Percentiles rank a stretch among this genome's conserved stretches.
Conservation (phyloP, 2,888 invertebrate species). For the Chrysomela aeneicollis region DNA sequence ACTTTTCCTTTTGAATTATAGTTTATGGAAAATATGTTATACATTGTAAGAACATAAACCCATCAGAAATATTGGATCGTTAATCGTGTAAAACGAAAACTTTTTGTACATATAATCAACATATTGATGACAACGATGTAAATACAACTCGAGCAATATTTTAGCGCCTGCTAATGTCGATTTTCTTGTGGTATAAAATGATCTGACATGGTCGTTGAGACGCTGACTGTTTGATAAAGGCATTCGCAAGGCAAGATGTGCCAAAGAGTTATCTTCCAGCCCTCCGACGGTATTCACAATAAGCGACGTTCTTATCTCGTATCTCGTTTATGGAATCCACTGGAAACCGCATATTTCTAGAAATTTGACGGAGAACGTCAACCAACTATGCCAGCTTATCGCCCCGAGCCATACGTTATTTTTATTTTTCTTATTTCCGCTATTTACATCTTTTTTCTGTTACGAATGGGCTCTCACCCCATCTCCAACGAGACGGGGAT, state of each 20-base stretch:
- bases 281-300: slow-evolving; percentile 42
- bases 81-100: too few species aligned
- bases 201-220: background rate
- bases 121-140: too few species aligned
- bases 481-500: slow-evolving; percentile 31
- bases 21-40: too few species aligned
- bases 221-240: background rate
- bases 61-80: too few species aligned
- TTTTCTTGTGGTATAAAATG: too few species aligned
- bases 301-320: slow-evolving; percentile 46
- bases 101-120: too few species aligned
- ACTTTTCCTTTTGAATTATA: too few species aligned
- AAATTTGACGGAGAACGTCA: slow-evolving; percentile 39
- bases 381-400: slow-evolving; percentile 37
- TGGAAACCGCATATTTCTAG: slow-evolving; percentile 36
- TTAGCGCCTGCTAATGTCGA: too few species aligned
- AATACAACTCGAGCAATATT: too few species aligned
- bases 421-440: slow-evolving; percentile 47
- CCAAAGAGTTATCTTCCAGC: slow-evolving; percentile 13
- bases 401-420: slow-evolving; percentile 37
- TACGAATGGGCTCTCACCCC: slow-evolving; percentile 43
- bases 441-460: slow-evolving; percentile 50
- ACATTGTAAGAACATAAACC: too few species aligned
- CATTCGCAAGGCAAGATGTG: background rate
- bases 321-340: slow-evolving; percentile 41